These are phyloP conservation scores for Pseudomyrmex gracilis DNA, from an alignment of 1,140 invertebrate species.

Conservation along the genomic window DNA sequence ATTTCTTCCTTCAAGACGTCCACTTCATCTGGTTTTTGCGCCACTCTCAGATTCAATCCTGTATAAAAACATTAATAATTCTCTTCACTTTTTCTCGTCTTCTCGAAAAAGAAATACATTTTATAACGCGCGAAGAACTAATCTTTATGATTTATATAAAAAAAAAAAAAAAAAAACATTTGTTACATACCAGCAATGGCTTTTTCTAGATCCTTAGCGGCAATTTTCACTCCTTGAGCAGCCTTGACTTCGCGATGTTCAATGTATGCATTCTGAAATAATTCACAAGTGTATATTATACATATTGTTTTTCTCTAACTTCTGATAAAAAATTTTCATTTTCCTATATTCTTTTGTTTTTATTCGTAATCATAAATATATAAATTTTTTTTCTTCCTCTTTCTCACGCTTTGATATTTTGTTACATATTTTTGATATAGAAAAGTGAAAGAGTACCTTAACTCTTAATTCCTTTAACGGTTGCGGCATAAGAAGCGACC, in stretches of 20 bases:
- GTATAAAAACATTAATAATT: constrained; percentile 32
- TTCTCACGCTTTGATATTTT: too few relatives aligned
- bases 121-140: neutral
- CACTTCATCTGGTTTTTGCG: constrained; percentile 97
- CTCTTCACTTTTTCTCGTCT: neutral
- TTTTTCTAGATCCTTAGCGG: constrained; percentile 98
- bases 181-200: constrained; percentile 92
- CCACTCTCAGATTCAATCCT: constrained; percentile 94
- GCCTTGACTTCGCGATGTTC: constrained; percentile 98
- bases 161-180: constrained; percentile 20
- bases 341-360: too few relatives aligned
- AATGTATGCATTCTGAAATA: constrained; percentile 95
- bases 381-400: too few relatives aligned
- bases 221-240: constrained; percentile 99
- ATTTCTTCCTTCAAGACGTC: constrained; percentile 93
- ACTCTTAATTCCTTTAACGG: constrained; percentile 99
- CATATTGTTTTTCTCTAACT: too few relatives aligned
- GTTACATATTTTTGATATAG: too few relatives aligned
- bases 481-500: constrained; percentile 98
- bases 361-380: too few relatives aligned
- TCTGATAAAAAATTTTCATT: too few relatives aligned
- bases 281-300: constrained; percentile 2
- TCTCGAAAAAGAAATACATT: neutral
- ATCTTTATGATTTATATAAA: neutral
- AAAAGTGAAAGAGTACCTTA: constrained; percentile 89